These are phyloP conservation scores for Corvus moneduloides DNA, from an alignment of 2,113 vertebrate species.

Conservation along the genomic window DNA sequence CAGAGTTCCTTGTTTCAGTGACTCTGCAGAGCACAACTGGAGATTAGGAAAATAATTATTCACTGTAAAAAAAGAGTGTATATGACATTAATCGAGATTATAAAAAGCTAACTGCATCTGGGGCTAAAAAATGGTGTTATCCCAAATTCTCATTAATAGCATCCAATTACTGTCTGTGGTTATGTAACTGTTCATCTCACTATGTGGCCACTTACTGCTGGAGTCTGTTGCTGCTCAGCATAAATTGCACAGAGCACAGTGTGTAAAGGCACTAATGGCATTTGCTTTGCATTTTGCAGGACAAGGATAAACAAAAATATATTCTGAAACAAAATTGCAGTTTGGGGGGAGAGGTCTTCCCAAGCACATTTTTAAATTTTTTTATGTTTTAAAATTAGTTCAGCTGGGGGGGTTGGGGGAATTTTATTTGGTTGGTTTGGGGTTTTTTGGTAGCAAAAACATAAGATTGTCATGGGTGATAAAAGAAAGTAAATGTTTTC, in stretches of 20 bases:
- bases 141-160: slow-evolving; percentile 54
- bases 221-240: slow-evolving; percentile 37
- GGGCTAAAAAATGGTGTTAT: slow-evolving; percentile 31
- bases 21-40: not conserved
- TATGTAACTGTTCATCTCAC: slow-evolving; percentile 52
- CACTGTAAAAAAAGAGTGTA: not conserved
- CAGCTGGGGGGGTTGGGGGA: accelerated
- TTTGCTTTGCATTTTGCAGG: slow-evolving; percentile 17
- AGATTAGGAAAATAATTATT: slow-evolving; percentile 33
- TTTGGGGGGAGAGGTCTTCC: not conserved
- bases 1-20: not conserved
- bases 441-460: not conserved
- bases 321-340: not conserved
- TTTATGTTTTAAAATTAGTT: not conserved
- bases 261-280: slow-evolving; percentile 23
- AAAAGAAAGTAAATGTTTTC: not conserved
- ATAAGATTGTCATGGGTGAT: not conserved
- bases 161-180: slow-evolving; percentile 28
- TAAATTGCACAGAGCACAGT: slow-evolving; percentile 14
- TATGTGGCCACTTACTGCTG: slow-evolving; percentile 50
- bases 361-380: not conserved
- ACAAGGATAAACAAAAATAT: slow-evolving; percentile 3
- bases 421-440: not conserved
- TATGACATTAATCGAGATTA: not conserved
- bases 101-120: not conserved